Percentiles rank a stretch among this genome's conserved stretches.
phyloP scores from a whole-genome alignment of 2,888 invertebrate genomes.

The Brachypalpus laphriformis region DNA sequence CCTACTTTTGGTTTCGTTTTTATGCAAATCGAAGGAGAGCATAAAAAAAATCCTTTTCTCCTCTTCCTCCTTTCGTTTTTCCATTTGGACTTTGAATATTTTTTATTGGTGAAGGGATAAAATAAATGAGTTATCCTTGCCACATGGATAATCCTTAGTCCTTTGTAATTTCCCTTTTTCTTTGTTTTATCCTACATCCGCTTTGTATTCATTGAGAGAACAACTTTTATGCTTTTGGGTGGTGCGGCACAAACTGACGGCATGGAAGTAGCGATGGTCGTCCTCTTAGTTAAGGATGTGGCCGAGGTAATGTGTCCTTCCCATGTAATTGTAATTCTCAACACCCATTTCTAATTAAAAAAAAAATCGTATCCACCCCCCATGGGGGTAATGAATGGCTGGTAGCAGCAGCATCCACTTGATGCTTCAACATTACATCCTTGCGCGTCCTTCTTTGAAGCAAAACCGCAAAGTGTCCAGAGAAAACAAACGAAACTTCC shows the following conservation, averaged over 20 bases:
- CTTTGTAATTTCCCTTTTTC: conserved; percentile 55
- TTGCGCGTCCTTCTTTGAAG: not conserved
- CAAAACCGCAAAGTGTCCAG: conserved; percentile 60
- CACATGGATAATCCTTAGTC: conserved; percentile 68
- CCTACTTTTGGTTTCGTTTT: conserved; percentile 55
- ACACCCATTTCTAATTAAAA: conserved; percentile 71
- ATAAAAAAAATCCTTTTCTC: conserved; percentile 39
- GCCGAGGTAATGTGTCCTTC: conserved; percentile 67
- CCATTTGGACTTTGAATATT: conserved; percentile 33
- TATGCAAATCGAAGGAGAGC: conserved; percentile 59
- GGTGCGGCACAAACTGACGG: conserved; percentile 3
- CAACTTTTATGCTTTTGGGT: conserved; percentile 28
- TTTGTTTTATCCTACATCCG: conserved; percentile 59
- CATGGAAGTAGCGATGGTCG: not conserved
- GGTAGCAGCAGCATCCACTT: conserved; percentile 55
- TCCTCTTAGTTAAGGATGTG: conserved; percentile 49
- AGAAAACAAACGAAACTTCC: conserved; percentile 8
- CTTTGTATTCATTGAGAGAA: conserved; percentile 61
- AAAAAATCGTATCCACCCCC: conserved; percentile 28
- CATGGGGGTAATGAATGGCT: conserved; percentile 28
- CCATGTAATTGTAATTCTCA: conserved; percentile 70
- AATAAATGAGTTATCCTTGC: conserved; percentile 72
- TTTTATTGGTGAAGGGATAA: conserved; percentile 22
- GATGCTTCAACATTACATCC: conserved; percentile 49
- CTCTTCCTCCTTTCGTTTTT: conserved; percentile 18